Percentiles rank a stretch among this genome's conserved stretches.
Evolutionary conservation across 2,888 invertebrate species (phyloP).

Genomic region (Netelia virgata): DNA sequence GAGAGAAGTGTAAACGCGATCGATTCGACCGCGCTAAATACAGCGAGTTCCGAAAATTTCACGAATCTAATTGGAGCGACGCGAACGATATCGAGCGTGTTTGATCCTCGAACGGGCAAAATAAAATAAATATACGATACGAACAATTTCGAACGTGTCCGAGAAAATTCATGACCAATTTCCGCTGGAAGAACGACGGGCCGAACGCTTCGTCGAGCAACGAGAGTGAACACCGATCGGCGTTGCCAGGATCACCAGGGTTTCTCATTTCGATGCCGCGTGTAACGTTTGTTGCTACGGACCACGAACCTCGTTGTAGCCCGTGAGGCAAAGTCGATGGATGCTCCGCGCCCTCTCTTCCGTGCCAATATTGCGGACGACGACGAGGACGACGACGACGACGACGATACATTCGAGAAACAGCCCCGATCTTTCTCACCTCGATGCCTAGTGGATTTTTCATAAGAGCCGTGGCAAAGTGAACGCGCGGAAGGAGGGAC

Average conservation of each 20-base stretch:
- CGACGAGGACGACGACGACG: no score
- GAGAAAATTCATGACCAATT: slow-evolving; percentile 31
- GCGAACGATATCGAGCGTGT: slow-evolving; percentile 9
- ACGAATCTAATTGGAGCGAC: slow-evolving; percentile 34
- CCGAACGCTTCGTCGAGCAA: slow-evolving; percentile 68
- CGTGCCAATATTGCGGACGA: no score
- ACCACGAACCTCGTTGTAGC: no score
- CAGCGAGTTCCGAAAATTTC: slow-evolving; percentile 30
- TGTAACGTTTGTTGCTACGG: slow-evolving; percentile 23
- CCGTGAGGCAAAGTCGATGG: no score
- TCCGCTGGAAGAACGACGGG: slow-evolving; percentile 22
- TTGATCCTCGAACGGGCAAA: slow-evolving; percentile 27
- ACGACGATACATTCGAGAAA: no score
- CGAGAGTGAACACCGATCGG: slow-evolving; percentile 74
- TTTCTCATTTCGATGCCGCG: slow-evolving; percentile 5
- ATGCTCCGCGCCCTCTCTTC: no score
- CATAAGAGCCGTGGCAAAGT: no score
- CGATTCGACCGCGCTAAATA: no score
- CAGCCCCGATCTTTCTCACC: no score
- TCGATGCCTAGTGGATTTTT: no score
- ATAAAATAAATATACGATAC: slow-evolving; percentile 25
- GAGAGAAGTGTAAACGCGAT: no score
- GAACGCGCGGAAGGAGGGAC: no score
- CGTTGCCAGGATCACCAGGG: slow-evolving; percentile 34
- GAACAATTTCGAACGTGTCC: not conserved